Percentiles rank a stretch among this genome's conserved stretches.
Evolutionary conservation across 2,113 vertebrate genomes (phyloP).

Genomic region (Laticauda colubrina): DNA sequence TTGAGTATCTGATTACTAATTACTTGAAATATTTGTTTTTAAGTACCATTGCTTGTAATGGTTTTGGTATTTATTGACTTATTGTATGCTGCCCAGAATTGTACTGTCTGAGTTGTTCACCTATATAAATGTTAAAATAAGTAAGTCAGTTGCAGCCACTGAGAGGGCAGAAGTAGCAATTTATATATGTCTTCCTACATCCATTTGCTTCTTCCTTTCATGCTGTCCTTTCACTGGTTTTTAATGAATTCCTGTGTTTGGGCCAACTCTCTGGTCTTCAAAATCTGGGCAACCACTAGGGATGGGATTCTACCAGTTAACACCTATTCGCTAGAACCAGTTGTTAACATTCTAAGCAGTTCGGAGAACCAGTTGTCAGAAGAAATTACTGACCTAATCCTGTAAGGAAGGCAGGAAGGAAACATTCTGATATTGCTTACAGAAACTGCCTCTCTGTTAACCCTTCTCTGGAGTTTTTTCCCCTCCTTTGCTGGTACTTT

Average conservation of each 20-base stretch:
- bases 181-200: not conserved
- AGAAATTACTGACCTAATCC: no score
- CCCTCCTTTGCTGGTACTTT: no score
- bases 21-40: not conserved
- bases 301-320: no score
- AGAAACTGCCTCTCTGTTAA: no score
- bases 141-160: not conserved
- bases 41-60: not conserved
- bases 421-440: no score
- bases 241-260: not conserved
- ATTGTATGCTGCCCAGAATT: not conserved
- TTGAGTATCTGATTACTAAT: not conserved
- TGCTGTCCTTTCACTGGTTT: not conserved
- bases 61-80: not conserved
- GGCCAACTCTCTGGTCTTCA: not conserved
- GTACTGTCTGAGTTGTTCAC: not conserved
- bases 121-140: not conserved
- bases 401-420: no score
- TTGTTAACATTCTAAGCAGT: no score
- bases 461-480: no score
- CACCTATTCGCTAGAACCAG: no score
- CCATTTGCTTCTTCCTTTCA: not conserved
- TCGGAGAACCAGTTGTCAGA: no score
- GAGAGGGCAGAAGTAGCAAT: not conserved
- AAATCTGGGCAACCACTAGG: not conserved